Base-by-base conservation (phyloP, 2,113 vertebrate species). In the Abramis brama region DNA sequence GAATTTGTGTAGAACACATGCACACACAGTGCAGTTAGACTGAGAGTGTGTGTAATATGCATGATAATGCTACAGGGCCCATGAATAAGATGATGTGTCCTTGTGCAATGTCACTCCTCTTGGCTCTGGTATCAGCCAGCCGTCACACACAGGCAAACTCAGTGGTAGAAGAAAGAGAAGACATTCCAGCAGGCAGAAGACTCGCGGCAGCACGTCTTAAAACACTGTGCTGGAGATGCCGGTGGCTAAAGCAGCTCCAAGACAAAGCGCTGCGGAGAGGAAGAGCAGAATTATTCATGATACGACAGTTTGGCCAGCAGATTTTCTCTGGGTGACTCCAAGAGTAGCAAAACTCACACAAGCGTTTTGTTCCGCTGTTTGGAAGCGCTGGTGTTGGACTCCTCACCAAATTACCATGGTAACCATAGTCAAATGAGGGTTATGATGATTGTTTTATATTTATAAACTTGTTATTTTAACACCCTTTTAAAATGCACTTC, bases 51-150 rank as follows among this genome's bases (percentile, higher is more conserved):
- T 79, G 55, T 79, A 62, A 60, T 43, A 79, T 79, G 55, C 55
- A 79, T 79, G 57, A 62, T 79, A 79, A 79, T 62, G 77, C 55
- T 43, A 17, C 77, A 79, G 33, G 77, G 55, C 33, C 23, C 7
- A 17, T 60, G 55, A 79, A 79, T 62, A 79, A 60, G 33, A 62
- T 6, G 55, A 25, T 5, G 33, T 79, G 77, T 60, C 77, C 57
- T 79, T 79, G 77, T 62, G 33, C 55, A 79, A 79, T 79, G 77
- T 79, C 77, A 62, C 8, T 57, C 27, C 52, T 78, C 76, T 78
- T 59, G 76, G 76, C 76, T 78, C 1, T 27, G 52, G 52, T 36
- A 12, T 78, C 76, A 23, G 76, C 76, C 76, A 59, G 74, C 45
- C 47, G 8, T 77, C 74, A 77, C 74, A 77, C 74, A 15, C 74